Conservation (phyloP, 2,113 vertebrate species). For the Oreochromis spilurus region DNA sequence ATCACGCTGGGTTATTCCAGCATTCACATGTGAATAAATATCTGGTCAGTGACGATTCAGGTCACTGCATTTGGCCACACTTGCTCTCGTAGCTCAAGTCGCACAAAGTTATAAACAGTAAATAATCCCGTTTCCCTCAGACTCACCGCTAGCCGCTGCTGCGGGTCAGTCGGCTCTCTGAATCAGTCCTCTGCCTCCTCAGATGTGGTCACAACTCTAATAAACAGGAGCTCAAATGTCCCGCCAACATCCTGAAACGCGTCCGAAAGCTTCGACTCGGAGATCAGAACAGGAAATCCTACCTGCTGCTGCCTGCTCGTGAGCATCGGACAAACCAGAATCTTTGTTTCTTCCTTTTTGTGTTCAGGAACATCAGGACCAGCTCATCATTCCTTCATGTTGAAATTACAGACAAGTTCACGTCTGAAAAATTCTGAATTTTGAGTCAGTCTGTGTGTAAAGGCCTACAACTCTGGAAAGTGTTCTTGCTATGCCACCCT, state of each 20-base stretch:
- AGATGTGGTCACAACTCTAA: background rate
- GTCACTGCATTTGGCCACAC: background rate
- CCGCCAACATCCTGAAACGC: background rate
- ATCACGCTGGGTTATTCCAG: background rate
- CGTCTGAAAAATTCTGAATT: background rate
- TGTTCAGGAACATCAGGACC: background rate
- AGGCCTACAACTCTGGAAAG: background rate
- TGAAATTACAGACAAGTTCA: background rate
- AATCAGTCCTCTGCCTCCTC: background rate
- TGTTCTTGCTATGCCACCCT: no score
- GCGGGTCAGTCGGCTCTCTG: background rate
- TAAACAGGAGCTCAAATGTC: background rate
- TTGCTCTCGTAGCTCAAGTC: background rate
- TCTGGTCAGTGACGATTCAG: background rate
- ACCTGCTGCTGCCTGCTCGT: background rate
- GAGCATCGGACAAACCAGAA: background rate
- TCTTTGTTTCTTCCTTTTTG: background rate
- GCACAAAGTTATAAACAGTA: background rate
- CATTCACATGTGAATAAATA: background rate
- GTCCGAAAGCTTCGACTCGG: accelerated
- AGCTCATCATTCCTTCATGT: background rate
- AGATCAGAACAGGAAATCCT: background rate
- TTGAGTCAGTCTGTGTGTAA: background rate
- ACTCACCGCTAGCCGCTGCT: background rate
- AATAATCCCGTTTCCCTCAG: background rate